Conservation (phyloP, 2,113 vertebrate genomes). For the Oncorhynchus mykiss region DNA sequence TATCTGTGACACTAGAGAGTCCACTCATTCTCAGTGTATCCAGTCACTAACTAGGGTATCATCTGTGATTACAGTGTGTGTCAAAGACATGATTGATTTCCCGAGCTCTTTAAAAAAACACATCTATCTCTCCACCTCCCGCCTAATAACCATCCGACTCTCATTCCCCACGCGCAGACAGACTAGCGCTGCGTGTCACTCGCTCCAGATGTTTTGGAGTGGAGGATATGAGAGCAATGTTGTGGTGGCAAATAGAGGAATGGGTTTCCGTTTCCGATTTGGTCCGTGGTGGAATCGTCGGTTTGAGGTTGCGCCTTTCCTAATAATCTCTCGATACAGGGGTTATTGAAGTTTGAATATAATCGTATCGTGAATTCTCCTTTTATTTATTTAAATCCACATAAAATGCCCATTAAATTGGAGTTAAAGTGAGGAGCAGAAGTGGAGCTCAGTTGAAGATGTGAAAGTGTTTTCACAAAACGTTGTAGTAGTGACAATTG, state of each 20-base stretch:
- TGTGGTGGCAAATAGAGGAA: constrained; percentile 29
- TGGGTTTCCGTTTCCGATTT: constrained; percentile 37
- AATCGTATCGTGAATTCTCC: background rate
- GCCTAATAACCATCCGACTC: constrained; percentile 49
- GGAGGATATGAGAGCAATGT: constrained; percentile 19
- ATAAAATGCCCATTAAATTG: constrained; percentile 3
- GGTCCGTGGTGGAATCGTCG: constrained; percentile 8
- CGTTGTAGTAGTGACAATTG: too few relatives aligned
- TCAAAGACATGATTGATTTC: constrained; percentile 39
- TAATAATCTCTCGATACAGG: constrained; percentile 13
- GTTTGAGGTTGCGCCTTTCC: constrained; percentile 14
- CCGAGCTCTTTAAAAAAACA: constrained; percentile 11
- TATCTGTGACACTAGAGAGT: too few relatives aligned
- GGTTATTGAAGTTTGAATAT: constrained; percentile 7
- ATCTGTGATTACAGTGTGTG: constrained; percentile 40
- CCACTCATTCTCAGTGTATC: background rate
- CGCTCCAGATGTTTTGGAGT: constrained; percentile 33
- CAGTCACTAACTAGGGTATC: constrained; percentile 20
- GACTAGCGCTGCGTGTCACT: constrained; percentile 54
- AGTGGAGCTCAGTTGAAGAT: too few relatives aligned
- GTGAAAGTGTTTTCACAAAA: too few relatives aligned
- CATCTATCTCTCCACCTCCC: constrained; percentile 33
- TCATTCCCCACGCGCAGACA: constrained; percentile 46
- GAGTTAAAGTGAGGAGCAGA: too few relatives aligned
- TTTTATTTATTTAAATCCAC: constrained; percentile 8